Evolutionary conservation across 2,888 invertebrate species (phyloP), one percentile per base, ranked within the genome.

Genomic region (Eupithecia vulgata): DNA sequence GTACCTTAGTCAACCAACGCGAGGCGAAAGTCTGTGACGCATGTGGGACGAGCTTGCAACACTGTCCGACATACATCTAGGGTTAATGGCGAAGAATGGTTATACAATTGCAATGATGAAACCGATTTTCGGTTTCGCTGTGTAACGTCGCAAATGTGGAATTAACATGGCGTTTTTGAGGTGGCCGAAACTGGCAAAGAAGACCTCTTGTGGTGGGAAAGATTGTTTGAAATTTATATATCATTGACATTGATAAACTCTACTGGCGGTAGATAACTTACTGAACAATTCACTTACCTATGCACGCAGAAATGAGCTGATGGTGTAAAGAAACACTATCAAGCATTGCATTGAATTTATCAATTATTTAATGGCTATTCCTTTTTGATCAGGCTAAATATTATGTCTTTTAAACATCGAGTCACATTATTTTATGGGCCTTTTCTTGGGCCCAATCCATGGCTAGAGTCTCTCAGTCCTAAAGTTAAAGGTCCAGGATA

Each of bases 41-140:
- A 25, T 97, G 97, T 87, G 95, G 94, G 30, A 92, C 95, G 10
- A 96, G 95, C 83, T 91, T 97, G 62, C 95, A 96, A 83, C 96
- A 96, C 89, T 97, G 97, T 72, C 97, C 97, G 52, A 97, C 97
- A 67, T 97, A 97, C 83, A 97, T 97, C 82, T 96, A 89, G 77
- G 77, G 21, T 62, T 57, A 57, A 57, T 10, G 4, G 2, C 45
- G 17, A 45, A 7, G 17, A 17, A 17, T 48, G n/a, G 7, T 8
- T 10, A 10, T 52, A 48, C 48, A 15, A 21, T 52, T 52, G 48
- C 48, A 52, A 52, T 21, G 10, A 10, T 52, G 10, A 6, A 17
- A n/a, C 7, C n/a, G 2, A n/a, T 52, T 10, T 48, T 48, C 48
- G 48, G 7, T n/a, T 48, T 52, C 48, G n/a, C 48, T 21, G 48